Percentiles rank a stretch among this genome's conserved stretches.
phyloP scores from a whole-genome alignment of 2,113 vertebrate species.

The Corythaixoides concolor region DNA sequence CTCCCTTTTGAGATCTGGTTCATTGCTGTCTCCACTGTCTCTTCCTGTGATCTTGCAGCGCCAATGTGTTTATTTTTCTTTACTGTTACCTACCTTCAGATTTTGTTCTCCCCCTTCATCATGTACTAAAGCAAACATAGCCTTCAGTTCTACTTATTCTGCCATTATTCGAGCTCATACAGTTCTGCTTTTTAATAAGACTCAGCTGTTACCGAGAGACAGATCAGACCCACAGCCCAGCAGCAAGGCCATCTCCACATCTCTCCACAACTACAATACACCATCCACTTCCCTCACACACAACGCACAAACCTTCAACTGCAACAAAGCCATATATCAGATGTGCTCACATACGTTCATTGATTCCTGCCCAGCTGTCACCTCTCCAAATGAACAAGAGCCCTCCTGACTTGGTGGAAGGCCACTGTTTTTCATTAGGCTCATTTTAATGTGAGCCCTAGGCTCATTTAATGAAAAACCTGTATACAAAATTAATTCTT shows the following conservation, averaged over 20 bases:
- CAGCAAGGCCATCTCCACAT: neutral
- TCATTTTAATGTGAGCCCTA: neutral
- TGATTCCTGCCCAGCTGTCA: neutral
- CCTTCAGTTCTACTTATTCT: neutral
- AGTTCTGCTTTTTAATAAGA: neutral
- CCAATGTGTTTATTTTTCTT: neutral
- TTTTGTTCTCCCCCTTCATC: neutral
- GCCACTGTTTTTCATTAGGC: neutral
- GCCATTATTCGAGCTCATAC: accelerated
- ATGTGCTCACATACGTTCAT: neutral
- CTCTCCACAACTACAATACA: neutral
- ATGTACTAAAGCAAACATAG: neutral
- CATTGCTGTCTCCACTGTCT: neutral
- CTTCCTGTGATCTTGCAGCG: neutral
- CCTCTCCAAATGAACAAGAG: neutral
- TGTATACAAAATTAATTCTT: neutral
- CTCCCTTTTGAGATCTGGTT: neutral
- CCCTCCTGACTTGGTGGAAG: neutral
- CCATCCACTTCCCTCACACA: neutral
- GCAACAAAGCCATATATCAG: neutral
- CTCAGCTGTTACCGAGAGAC: neutral
- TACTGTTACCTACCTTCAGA: neutral
- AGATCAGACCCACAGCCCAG: neutral
- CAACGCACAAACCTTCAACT: neutral
- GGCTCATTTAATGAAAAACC: neutral